Evolutionary conservation across 2,113 vertebrate genomes (phyloP), one percentile per base, ranked within the genome.

Genomic region (Catagonus wagneri): DNA sequence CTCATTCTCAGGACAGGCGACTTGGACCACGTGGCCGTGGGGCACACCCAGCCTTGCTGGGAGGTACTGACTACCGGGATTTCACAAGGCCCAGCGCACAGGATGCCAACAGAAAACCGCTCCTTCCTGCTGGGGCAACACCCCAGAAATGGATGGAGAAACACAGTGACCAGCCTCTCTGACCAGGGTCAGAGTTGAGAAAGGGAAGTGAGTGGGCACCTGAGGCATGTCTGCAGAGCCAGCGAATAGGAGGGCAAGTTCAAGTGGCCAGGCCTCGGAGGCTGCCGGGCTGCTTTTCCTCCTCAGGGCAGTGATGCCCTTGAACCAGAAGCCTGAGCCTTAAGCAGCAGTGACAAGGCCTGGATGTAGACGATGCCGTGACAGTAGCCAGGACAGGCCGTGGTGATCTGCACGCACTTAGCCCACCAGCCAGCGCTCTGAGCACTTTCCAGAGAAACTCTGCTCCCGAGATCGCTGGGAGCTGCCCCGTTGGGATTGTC

Each of bases 21-120:
- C 22, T 1, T 1, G 29, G 23, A 56, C 23, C 83, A 0, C 15
- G 1, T 2, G 23, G 60, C 16, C 1, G 3, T 66, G 7, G 52
- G 81, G 54, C 66, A 10, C 1, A 2, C 32, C 19, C 84, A 89
- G 95, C 66, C 54, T 7, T 71, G 44, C 44, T 3, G 50, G 27
- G 14, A 1, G 1, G 2, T 3, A 1, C 81, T 0, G 3, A 8
- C 14, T 29, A 0, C 29, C 0, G 0, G 1, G 1, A 5, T 85
- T 66, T 89, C 93, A 44, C 58, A 81, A 63, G 79, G 34, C 29
- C 22, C 20, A 1, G 50, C 29, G 27, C 3, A 0, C 52, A 7
- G n/a, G 60, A 50, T 11, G 50, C 2, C 13, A 74, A 4, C 19
- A 11, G 17, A 52, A 96, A 92, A 50, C 94, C 27, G 7, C 23